Conservation (phyloP, 2,797 vertebrate species). For the Chelmon rostratus region DNA sequence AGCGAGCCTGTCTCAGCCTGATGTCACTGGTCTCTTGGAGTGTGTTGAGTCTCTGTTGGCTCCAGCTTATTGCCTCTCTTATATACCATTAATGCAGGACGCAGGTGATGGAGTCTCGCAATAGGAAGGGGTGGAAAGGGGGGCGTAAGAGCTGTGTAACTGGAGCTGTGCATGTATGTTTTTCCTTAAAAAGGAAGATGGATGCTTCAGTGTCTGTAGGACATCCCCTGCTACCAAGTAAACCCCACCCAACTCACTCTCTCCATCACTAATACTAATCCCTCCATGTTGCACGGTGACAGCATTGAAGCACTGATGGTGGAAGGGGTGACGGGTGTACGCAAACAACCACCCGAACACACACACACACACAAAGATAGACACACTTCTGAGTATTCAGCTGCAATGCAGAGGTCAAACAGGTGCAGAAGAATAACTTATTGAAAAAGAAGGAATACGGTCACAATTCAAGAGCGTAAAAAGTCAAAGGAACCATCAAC, state of each 20-base stretch:
- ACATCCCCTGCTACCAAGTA: conserved; percentile 30
- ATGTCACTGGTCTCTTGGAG: conserved; percentile 22
- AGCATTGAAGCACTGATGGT: conserved; percentile 33
- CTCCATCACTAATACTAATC: conserved; percentile 25
- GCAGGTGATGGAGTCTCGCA: conserved; percentile 44
- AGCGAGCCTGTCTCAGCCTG: conserved; percentile 25
- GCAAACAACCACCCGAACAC: conserved; percentile 11
- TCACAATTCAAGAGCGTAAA: background rate
- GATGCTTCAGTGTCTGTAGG: conserved; percentile 29
- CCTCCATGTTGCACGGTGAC: conserved; percentile 45
- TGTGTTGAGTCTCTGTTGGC: conserved; percentile 23
- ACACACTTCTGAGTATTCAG: conserved; percentile 1
- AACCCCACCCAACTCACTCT: conserved; percentile 28
- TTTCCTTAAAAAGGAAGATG: conserved; percentile 76
- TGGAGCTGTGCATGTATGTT: conserved; percentile 55
- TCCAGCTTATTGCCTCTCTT: conserved; percentile 55
- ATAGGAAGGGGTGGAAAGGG: conserved; percentile 29
- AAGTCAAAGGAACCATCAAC: too few species aligned
- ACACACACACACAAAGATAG: background rate
- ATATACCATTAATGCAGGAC: conserved; percentile 68
- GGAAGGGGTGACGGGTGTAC: conserved; percentile 12
- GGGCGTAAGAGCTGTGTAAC: conserved; percentile 55
- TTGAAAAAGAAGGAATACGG: background rate
- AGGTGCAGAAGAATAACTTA: conserved; percentile 21
- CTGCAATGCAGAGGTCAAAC: conserved; percentile 26